A percentile compares a stretch with the other conserved stretches of the same genome.
These are phyloP conservation scores for Pygathrix nemaeus DNA, from an alignment of 2,113 vertebrate genomes.

Conservation along the genomic window DNA sequence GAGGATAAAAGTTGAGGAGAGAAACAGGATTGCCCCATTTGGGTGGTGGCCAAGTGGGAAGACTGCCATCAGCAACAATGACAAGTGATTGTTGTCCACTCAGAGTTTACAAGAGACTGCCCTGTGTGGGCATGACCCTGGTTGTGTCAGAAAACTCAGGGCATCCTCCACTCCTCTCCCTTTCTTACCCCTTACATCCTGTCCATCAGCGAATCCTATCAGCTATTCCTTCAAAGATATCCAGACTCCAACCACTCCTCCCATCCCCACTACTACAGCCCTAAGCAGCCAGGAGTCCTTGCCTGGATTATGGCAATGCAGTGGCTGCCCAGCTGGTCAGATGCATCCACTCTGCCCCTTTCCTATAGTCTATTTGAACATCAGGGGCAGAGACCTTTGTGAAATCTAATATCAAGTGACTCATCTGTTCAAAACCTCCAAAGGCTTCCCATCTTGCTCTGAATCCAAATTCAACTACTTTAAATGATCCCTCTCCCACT, in stretches of 20 bases:
- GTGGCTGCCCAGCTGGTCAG: background rate
- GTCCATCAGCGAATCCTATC: background rate
- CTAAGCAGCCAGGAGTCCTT: background rate
- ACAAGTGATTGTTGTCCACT: too few relatives aligned
- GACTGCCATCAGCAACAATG: background rate
- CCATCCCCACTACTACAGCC: background rate
- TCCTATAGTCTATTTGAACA: too few relatives aligned
- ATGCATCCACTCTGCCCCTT: fast-evolving
- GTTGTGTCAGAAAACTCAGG: background rate
- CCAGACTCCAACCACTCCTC: background rate
- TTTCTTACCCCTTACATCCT: background rate
- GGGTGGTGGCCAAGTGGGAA: fast-evolving
- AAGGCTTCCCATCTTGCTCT: background rate
- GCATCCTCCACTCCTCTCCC: background rate
- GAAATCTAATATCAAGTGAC: background rate
- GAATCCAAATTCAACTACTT: background rate
- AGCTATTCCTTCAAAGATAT: background rate
- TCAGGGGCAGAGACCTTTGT: background rate
- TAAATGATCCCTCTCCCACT: background rate
- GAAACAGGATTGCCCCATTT: background rate
- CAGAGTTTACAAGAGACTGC: too few relatives aligned
- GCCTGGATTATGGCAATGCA: fast-evolving
- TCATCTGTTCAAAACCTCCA: background rate
- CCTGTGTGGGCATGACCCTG: background rate
- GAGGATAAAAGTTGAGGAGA: background rate